A percentile compares a stretch with the other conserved stretches of the same genome.
Evolutionary conservation across 1,140 invertebrate species (phyloP).

Genomic region (Neodiprion fabricii): DNA sequence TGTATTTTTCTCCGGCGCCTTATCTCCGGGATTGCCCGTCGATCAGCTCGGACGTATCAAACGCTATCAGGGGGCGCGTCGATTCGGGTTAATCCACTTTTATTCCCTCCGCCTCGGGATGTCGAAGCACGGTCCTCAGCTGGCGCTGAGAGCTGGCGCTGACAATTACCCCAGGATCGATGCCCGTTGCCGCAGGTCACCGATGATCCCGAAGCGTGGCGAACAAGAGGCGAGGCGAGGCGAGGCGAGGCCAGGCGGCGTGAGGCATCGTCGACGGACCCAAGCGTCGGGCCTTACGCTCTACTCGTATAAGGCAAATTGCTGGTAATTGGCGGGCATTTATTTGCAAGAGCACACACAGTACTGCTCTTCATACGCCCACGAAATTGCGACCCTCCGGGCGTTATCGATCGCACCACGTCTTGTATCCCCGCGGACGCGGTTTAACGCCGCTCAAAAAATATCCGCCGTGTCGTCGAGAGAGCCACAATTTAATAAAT

Average conservation of each 20-base stretch:
- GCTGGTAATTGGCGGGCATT: conserved; percentile 57
- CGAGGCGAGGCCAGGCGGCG: conserved; percentile 10
- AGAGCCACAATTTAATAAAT: not conserved
- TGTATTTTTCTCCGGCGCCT: too few relatives aligned
- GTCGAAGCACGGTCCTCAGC: too few relatives aligned
- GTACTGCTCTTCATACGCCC: conserved; percentile 46
- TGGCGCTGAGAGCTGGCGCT: conserved; percentile 48
- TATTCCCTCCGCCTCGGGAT: too few relatives aligned
- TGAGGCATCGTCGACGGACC: conserved; percentile 41
- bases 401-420: conserved; percentile 14
- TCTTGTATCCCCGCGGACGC: not conserved
- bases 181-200: conserved; percentile 49
- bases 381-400: conserved; percentile 50
- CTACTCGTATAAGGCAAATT: conserved; percentile 48
- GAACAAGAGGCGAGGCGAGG: conserved; percentile 40
- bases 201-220: conserved; percentile 37
- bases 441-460: not conserved
- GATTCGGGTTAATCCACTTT: too few relatives aligned
- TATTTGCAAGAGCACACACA: conserved; percentile 53
- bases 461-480: not conserved
- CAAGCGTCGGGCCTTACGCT: conserved; percentile 22
- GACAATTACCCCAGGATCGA: conserved; percentile 60
- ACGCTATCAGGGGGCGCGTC: too few relatives aligned
- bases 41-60: too few relatives aligned
- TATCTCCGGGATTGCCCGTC: too few relatives aligned